Base-by-base conservation (phyloP, 1,140 invertebrate species). In the Panagrolaimus sp. region DNA sequence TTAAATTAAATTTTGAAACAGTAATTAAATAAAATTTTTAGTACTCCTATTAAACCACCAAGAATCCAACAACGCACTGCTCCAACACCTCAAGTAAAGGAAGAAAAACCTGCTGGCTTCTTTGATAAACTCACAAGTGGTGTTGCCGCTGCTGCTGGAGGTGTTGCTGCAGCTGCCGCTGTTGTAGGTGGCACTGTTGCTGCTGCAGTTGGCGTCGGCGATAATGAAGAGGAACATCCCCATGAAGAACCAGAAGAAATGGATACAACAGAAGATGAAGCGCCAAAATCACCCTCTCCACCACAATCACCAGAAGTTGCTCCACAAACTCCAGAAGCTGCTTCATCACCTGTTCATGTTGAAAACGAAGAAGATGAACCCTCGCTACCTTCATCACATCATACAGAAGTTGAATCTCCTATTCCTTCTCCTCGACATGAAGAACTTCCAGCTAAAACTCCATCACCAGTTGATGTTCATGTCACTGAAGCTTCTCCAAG, bases 141-240 rank as follows among this genome's bases (percentile, higher is more conserved):
- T 5, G 61, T 25, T 53, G 71, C 45, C 3, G 72, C 64, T 11
- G 71, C 71, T 3, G 43, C 62, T 9, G 67, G 25, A 11, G 67
- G 67, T 23, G 63, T 23, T 25, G 67, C 45, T 9, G 66, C 66
- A 0, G 66, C 16, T 47, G 72, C 51, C 64, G 72, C 27, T 7
- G 63, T 16, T 43, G 63, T 66, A 14, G 72, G 62, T 38, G 38
- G 44, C n/a, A 65, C 61, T 48, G 16, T 61, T 31, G 7, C 51
- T n/a, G 62, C 63, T 23, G 20, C 51, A 9, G n/a, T 57, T 57
- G 25, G 45, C 23, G 46, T 38, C 9, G 5, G n/a, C 13, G 53
- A 65, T 31, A 42, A 42, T 13, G 53, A 44, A 16, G 38, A 38
- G 14, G 38, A 68, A 7, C 42, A 42, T 63, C 66, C 11, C 46